A percentile compares a stretch with the other conserved stretches of the same genome.
phyloP scores from a whole-genome alignment of 2,797 vertebrate species.

The Potorous gilbertii region DNA sequence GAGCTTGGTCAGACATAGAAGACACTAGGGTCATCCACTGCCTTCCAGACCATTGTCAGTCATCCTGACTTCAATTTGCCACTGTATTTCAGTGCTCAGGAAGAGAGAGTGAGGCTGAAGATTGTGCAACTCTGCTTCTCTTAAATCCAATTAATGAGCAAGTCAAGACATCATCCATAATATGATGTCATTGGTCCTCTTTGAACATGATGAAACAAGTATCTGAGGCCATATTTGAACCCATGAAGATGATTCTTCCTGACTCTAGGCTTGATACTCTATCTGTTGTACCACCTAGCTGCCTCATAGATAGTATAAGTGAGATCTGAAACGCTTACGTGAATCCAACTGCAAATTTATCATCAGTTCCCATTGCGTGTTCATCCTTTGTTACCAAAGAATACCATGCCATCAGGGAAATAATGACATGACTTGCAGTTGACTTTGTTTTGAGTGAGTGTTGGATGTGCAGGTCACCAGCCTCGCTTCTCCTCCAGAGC shows the following conservation, averaged over 20 bases:
- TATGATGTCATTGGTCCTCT: no score
- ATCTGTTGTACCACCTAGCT: not conserved
- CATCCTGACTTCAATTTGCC: not conserved
- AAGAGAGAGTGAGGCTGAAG: not conserved
- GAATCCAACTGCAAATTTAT: not conserved
- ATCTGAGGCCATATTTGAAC: not conserved
- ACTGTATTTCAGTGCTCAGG: not conserved
- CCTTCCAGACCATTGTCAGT: no score
- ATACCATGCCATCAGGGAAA: no score
- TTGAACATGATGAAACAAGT: no score
- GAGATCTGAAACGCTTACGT: no score
- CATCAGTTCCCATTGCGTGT: not conserved
- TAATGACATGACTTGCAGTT: no score
- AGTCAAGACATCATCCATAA: not conserved
- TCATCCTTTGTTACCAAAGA: no score
- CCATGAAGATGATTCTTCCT: not conserved
- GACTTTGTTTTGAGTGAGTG: no score
- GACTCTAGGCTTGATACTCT: not conserved
- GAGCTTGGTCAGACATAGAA: not conserved
- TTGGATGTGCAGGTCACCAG: no score
- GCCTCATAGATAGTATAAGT: not conserved
- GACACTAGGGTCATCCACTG: not conserved
- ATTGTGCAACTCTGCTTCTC: not conserved
- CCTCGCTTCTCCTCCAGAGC: no score
- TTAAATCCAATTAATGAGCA: not conserved